Percentiles rank a stretch among this genome's conserved stretches.
These are phyloP conservation scores for Sciurus vulgaris DNA, from an alignment of 2,797 vertebrate species.

Conservation along the genomic window DNA sequence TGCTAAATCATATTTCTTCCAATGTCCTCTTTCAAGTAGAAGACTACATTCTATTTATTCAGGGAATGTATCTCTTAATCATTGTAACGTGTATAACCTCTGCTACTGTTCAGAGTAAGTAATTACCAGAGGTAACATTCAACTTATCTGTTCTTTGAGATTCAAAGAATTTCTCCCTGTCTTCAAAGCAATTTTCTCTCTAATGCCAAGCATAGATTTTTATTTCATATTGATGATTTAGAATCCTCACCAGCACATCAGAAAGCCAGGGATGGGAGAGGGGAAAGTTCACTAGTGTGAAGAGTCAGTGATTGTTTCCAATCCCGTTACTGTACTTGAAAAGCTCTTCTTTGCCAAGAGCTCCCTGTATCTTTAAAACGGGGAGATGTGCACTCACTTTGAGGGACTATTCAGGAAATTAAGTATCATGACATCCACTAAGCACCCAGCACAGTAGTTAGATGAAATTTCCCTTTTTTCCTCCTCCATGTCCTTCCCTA, in stretches of 20 bases:
- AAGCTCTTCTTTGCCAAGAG: neutral
- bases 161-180: neutral
- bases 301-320: neutral
- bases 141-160: neutral
- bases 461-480: neutral
- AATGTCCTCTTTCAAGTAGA: neutral
- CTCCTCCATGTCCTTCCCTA: neutral
- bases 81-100: neutral
- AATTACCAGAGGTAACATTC: conserved; percentile 36
- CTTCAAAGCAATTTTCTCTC: conserved; percentile 56
- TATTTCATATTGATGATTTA: conserved; percentile 22
- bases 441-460: neutral
- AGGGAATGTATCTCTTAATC: neutral
- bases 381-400: neutral
- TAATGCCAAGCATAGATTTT: neutral
- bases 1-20: conserved; percentile 6
- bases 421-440: neutral
- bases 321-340: neutral
- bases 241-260: neutral
- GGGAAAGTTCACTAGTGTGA: neutral
- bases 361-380: neutral
- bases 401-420: neutral
- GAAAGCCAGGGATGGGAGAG: neutral
- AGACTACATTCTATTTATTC: neutral
- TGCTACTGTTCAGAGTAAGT: neutral